Percentiles rank a stretch among this genome's conserved stretches.
phyloP scores from a whole-genome alignment of 1,140 invertebrate species.

The Drosophila tani region DNA sequence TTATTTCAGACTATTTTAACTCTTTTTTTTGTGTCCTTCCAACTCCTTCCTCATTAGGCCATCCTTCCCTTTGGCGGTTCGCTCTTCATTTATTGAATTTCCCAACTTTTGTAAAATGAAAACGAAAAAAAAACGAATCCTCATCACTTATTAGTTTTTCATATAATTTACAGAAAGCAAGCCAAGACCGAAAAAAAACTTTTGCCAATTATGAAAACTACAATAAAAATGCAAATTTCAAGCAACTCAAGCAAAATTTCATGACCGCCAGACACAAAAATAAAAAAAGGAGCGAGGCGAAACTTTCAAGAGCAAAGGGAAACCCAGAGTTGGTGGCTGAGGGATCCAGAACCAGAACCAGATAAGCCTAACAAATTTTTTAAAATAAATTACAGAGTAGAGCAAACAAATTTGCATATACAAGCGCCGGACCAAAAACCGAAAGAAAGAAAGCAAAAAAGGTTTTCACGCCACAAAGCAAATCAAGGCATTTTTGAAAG shows the following conservation, averaged over 20 bases:
- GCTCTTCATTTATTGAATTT: constrained; percentile 45
- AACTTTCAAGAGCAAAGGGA: constrained; percentile 48
- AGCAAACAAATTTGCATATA: constrained; percentile 82
- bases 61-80: constrained; percentile 11
- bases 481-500: constrained; percentile 78
- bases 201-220: constrained; percentile 79
- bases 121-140: constrained; percentile 56
- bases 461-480: constrained; percentile 78
- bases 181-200: constrained; percentile 49
- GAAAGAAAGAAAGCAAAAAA: constrained; percentile 32
- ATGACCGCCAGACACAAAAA: constrained; percentile 54
- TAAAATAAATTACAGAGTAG: constrained; percentile 82
- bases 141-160: constrained; percentile 74
- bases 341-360: constrained; percentile 43
- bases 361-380: constrained; percentile 83
- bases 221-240: constrained; percentile 75
- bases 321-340: constrained; percentile 27
- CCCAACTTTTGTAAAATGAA: constrained; percentile 34
- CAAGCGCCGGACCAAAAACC: constrained; percentile 50
- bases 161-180: constrained; percentile 68
- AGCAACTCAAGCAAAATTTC: constrained; percentile 63
- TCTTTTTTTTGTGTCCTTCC: not conserved
- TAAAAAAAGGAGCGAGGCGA: constrained; percentile 17
- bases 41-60: constrained; percentile 19
- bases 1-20: not conserved